Base-by-base conservation (phyloP, 2,113 vertebrate genomes). In the Triplophysa rosa region DNA sequence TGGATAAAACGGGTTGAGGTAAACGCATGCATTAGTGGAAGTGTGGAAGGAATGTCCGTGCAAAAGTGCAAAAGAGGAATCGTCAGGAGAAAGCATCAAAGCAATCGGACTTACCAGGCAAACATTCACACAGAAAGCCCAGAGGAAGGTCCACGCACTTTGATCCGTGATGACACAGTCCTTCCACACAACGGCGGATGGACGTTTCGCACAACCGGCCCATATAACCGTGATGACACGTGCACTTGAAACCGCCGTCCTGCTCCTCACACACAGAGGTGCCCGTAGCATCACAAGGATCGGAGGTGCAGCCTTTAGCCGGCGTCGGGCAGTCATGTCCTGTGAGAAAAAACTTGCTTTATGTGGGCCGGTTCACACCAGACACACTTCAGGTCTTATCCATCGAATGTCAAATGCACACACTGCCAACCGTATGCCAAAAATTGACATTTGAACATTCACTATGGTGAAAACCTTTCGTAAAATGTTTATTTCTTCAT, bases 101-200 rank as follows among this genome's bases (percentile, higher is more conserved):
- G 26, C n/a, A 63, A 84, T 72, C 56, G 52, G 86, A 87, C 87
- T 88, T 86, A 89, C 86, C 88, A 89, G 89, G 86, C 83, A 91
- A 88, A 85, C 85, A 90, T 79, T 89, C 82, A 78, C 90, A 92
- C 84, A 70, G 82, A 83, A 93, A 91, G 62, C 91, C 90, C 86
- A 78, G 47, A 37, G 88, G 86, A 79, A 90, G 67, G 87, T 88
- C 84, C 40, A 66, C 86, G 80, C 87, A 91, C 52, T 75, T 69
- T 87, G 88, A 93, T 85, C 85, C 87, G 8, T 90, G 87, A 82
- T 90, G 89, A 93, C 92, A 92, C 5, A 93, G 85, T 74, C 89
- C 89, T 67, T 87, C 84, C 17, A 89, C 78, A 79, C 86, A 92
- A 79, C 84, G 91, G 83, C 89, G 90, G 88, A 89, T 84, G 49